Base-by-base conservation (phyloP, 2,797 vertebrate species). In the Enteromius unitaeniatus region DNA sequence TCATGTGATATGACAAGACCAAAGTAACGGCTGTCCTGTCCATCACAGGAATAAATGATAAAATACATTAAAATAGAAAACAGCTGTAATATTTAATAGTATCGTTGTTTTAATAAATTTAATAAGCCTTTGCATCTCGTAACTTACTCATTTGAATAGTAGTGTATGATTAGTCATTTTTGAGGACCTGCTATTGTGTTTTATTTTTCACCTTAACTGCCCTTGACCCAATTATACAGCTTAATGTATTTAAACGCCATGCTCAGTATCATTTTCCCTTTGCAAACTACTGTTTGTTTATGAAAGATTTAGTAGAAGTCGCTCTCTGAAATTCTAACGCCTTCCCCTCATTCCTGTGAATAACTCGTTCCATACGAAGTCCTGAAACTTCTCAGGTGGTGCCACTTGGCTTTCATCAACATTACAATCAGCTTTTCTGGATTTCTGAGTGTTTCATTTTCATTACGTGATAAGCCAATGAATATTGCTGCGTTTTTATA, bases 381-480 rank as follows among this genome's bases (percentile, higher is more conserved):
- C 70, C 75, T 34, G 31, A 70, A 79, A 53, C 13, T 26, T 42
- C 69, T 84, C 80, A 68, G 64, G 68, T 77, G 72, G 65, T 72
- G 68, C 78, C 62, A 15, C 76, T 31, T 10, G 42, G 49, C 74
- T 87, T 73, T 49, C 65, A n/a, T 79, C 51, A 76, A 64, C 78
- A 74, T 84, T 86, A 58, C 82, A 67, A 68, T 65, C 60, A 42
- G 68, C 49, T 81, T 79, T 86, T 23, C 21, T 53, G 68, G 82
- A 85, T 83, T 83, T 84, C 67, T 51, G 31, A 40, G 58, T 64
- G 37, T 55, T 86, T 82, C 45, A 84, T 81, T 88, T 23, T 84
- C 58, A 78, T 78, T 74, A 72, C 87, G 87, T 81, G 91, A 72
- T 94, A 94, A 95, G 94, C 92, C 92, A 86, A 5, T 51, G 53